phyloP scores from a whole-genome alignment of 2,113 vertebrate genomes.

The Dipodomys ordii region DNA sequence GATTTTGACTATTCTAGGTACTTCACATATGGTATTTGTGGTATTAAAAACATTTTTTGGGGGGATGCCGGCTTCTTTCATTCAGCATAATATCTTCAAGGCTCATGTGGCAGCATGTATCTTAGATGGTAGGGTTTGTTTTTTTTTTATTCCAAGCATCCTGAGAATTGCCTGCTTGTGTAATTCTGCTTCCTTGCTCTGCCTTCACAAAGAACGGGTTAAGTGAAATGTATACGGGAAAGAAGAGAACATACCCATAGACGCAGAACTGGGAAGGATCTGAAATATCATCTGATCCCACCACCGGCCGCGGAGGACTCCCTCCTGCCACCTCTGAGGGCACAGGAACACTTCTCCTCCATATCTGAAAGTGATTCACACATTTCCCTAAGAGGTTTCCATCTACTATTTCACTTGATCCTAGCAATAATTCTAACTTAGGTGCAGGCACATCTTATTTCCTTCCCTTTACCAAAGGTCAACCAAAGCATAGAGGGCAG shows the following conservation, averaged over 20 bases:
- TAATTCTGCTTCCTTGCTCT: background rate
- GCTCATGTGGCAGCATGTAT: background rate
- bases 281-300: background rate
- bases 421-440: background rate
- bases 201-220: background rate
- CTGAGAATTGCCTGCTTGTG: background rate
- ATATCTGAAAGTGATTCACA: background rate
- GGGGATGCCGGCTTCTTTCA: background rate
- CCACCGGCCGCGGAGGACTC: background rate
- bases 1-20: background rate
- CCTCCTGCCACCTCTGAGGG: background rate
- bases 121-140: background rate
- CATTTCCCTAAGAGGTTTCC: background rate
- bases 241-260: background rate
- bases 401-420: background rate
- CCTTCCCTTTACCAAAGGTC: background rate
- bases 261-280: background rate
- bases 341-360: background rate
- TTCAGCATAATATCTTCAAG: background rate
- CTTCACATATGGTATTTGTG: no score
- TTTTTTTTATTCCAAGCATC: background rate
- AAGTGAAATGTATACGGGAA: background rate
- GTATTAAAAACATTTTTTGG: background rate
- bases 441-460: background rate
- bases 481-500: background rate